Conservation (phyloP, 2,888 invertebrate genomes). For the Coleophora flavipennella region DNA sequence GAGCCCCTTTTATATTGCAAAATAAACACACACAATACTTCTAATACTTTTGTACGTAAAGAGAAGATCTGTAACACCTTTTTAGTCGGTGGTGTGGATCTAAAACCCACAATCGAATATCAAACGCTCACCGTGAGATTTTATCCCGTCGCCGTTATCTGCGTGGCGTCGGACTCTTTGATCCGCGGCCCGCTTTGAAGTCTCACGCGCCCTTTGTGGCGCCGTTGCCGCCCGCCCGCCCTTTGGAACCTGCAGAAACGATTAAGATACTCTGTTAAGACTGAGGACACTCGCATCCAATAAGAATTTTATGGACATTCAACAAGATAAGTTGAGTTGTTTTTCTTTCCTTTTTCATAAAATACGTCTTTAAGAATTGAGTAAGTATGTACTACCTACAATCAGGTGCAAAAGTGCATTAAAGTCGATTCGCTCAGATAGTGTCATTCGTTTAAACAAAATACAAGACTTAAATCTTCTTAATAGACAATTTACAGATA, state of each 20-base stretch:
- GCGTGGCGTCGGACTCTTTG: constrained; percentile 37
- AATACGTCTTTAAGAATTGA: neutral
- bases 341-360: too few species aligned
- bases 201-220: constrained; percentile 45
- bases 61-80: constrained; percentile 33
- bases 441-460: too few species aligned
- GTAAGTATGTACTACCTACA: too few species aligned
- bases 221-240: constrained; percentile 20
- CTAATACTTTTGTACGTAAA: constrained; percentile 13
- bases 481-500: too few species aligned
- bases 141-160: constrained; percentile 48
- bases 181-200: constrained; percentile 51
- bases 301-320: neutral
- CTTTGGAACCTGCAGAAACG: constrained; percentile 43
- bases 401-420: too few species aligned
- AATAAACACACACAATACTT: constrained; percentile 9
- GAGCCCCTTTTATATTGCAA: neutral
- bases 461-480: too few species aligned
- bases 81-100: constrained; percentile 32
- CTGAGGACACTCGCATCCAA: constrained; percentile 3
- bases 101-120: constrained; percentile 57
- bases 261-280: constrained; percentile 39
- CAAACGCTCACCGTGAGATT: constrained; percentile 45
- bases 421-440: too few species aligned
- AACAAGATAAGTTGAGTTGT: too few species aligned